Evolutionary conservation across 35 echinoderm and acorn worm species (phyloP), one percentile per base, ranked within the genome.

Genomic region (Strongylocentrotus purpuratus): DNA sequence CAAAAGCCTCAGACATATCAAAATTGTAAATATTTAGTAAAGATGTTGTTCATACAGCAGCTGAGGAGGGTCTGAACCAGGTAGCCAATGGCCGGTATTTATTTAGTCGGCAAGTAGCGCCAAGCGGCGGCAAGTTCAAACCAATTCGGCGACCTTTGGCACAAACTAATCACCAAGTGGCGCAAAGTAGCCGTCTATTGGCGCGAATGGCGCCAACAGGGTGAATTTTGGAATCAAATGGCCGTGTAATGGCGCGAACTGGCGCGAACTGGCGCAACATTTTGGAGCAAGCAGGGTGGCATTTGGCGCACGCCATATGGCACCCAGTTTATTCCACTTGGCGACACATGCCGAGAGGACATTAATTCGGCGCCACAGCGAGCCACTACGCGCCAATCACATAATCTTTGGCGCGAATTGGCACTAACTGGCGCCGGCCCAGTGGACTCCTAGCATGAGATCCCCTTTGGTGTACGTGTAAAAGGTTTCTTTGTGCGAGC

Each of bases 251-350:
- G 91, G 91, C 91, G 91, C 91, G 33, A 93, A 93, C 91, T 93
- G 91, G 91, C 46, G 91, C 91, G 28, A 93, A 93, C 91, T 93
- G 91, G 91, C 91, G 91, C 91, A 93, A 45, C 91, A 93, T 46
- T 93, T 93, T 93, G 46, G 47, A 93, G 91, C 91, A 93, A 93
- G 91, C 35, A 0, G 47, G 91, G 91, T 93, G 91, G 91, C 91
- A 93, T 93, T 93, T 93, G 91, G 91, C 91, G 91, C 91, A 50
- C 91, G 91, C 91, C 91, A 93, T 93, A 93, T 93, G 91, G 47
- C 91, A 93, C 91, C 91, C 91, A 93, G 91, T 93, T 93, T 93
- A 93, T 93, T 93, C 91, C 91, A 93, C 91, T 93, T 93, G 91
- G 91, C 91, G 91, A 93, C 91, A 93, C 91, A 93, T 93, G 33